Evolutionary conservation across 2,888 invertebrate genomes (phyloP).

Genomic region (Blastobasis lacticolella): DNA sequence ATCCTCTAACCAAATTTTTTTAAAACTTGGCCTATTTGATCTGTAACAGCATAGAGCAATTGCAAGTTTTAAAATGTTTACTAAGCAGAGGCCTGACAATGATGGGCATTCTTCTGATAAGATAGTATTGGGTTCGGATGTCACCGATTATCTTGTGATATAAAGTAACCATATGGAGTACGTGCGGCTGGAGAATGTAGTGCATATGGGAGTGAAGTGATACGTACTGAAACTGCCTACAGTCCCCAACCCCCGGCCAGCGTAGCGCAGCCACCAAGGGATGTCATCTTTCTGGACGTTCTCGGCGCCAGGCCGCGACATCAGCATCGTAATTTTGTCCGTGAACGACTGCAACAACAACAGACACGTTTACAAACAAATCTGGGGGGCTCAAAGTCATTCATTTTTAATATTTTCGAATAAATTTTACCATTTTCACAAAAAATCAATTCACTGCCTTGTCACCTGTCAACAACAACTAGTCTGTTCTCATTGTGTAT

Average conservation of each 20-base stretch:
- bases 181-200: neutral
- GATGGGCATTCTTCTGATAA: no score
- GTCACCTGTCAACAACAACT: slow-evolving; percentile 40
- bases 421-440: slow-evolving; percentile 59
- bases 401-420: slow-evolving; percentile 29
- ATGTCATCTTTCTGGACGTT: slow-evolving; percentile 85
- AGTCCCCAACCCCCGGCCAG: slow-evolving; percentile 86
- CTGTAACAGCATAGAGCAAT: no score
- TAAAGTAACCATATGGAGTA: no score
- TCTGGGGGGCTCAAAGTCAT: slow-evolving; percentile 6
- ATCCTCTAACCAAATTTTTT: no score
- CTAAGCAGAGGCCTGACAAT: no score
- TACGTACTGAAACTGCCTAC: slow-evolving; percentile 88
- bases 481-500: no score
- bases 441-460: slow-evolving; percentile 67
- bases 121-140: no score
- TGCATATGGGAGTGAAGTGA: slow-evolving; percentile 16
- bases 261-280: slow-evolving; percentile 93
- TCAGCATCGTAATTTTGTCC: slow-evolving; percentile 85
- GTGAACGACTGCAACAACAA: slow-evolving; percentile 78
- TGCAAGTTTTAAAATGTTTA: no score
- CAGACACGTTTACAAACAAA: slow-evolving; percentile 25
- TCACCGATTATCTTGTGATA: no score
- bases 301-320: slow-evolving; percentile 88
- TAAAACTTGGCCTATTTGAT: no score